phyloP scores from a whole-genome alignment of 1,140 invertebrate genomes.

The Drosophila nigromelanica region DNA sequence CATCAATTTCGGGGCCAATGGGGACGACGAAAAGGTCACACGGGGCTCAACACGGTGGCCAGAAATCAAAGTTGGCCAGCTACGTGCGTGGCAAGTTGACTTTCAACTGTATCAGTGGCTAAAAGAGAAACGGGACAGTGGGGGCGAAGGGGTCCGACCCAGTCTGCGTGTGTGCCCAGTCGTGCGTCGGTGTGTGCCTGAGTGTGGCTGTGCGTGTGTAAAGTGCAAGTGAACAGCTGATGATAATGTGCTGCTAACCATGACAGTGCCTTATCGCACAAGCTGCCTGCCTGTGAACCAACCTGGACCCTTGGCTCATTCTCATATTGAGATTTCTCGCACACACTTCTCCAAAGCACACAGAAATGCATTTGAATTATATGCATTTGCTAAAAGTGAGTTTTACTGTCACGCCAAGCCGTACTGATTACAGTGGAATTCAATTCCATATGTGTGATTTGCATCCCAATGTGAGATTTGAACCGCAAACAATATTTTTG shows the following conservation, averaged over 20 bases:
- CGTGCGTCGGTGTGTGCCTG: conserved; percentile 26
- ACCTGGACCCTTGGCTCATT: not conserved
- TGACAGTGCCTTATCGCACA: conserved; percentile 12
- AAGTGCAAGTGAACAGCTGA: conserved; percentile 13
- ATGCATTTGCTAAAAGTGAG: not conserved
- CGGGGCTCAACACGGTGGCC: conserved; percentile 1
- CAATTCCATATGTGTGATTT: no score
- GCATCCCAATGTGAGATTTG: no score
- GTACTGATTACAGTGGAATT: no score
- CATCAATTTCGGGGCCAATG: conserved; percentile 11
- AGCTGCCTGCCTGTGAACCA: not conserved
- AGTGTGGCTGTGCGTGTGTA: not conserved
- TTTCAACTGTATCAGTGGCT: conserved; percentile 14
- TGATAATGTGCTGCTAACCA: conserved; percentile 13
- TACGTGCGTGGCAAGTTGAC: conserved; percentile 27
- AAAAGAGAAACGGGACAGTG: no score
- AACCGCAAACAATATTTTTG: no score
- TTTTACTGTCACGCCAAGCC: not conserved
- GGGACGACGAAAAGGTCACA: not conserved
- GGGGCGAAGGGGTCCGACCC: not conserved
- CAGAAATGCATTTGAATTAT: not conserved
- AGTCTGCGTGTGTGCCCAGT: conserved; percentile 35
- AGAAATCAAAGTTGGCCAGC: conserved; percentile 34
- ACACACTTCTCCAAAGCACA: not conserved
- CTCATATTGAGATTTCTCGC: not conserved